Percentiles rank a stretch among this genome's conserved stretches.
phyloP scores from a whole-genome alignment of 2,113 vertebrate genomes.

The Ochotona curzoniae region DNA sequence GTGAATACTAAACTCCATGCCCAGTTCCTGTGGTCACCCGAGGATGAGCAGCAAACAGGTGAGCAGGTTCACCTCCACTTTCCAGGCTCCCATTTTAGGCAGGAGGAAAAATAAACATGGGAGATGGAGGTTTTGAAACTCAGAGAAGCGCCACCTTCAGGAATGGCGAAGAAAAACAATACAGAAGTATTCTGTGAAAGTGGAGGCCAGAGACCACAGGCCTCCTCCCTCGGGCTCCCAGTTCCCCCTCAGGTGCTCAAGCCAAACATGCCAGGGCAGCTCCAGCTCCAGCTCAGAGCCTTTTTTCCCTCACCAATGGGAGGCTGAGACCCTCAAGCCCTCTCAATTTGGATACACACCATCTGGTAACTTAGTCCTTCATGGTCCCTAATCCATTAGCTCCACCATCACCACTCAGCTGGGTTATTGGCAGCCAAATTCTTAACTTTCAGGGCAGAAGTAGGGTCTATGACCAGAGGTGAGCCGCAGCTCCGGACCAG shows the following conservation, averaged over 20 bases:
- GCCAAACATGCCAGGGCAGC: neutral
- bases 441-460: neutral
- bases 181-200: no score
- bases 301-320: slow-evolving; percentile 4
- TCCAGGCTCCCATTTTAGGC: neutral
- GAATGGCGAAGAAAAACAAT: neutral
- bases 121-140: neutral
- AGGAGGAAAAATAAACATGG: neutral
- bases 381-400: neutral
- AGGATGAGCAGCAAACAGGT: neutral
- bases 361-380: neutral
- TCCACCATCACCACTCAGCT: neutral
- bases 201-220: neutral
- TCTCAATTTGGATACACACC: neutral
- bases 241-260: neutral
- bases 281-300: neutral
- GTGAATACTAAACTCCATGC: neutral
- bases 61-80: neutral
- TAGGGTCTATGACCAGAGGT: neutral
- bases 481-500: neutral
- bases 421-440: neutral
- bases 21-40: neutral
- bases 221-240: neutral
- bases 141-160: neutral
- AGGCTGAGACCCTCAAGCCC: neutral